Conservation (phyloP, 2,888 invertebrate genomes). For the Acanthacorydalis orientalis region DNA sequence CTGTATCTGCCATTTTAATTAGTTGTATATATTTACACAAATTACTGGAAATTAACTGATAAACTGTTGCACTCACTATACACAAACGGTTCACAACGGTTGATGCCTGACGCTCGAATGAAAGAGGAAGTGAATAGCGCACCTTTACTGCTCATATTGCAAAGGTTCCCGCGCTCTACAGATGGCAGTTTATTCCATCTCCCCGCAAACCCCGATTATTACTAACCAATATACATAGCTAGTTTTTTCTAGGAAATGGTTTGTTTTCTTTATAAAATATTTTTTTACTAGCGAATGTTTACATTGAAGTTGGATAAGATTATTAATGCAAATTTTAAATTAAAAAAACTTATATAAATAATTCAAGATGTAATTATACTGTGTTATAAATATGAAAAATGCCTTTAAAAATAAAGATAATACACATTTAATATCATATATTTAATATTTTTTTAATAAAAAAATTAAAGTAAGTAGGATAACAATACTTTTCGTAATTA, state of each 20-base stretch:
- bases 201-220: neutral
- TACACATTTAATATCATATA: too few species aligned
- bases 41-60: slow-evolving; percentile 9
- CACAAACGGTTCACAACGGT: slow-evolving; percentile 6
- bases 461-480: too few species aligned
- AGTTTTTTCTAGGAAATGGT: neutral
- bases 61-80: slow-evolving; percentile 7
- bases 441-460: too few species aligned
- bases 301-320: too few species aligned
- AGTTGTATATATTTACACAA: slow-evolving; percentile 9
- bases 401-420: too few species aligned
- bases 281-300: too few species aligned
- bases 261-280: neutral
- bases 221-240: neutral
- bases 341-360: too few species aligned
- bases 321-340: too few species aligned
- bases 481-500: too few species aligned
- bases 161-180: slow-evolving; percentile 11
- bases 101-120: slow-evolving; percentile 12
- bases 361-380: too few species aligned
- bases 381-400: too few species aligned
- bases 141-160: neutral
- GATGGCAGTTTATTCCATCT: slow-evolving; percentile 11
- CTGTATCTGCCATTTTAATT: slow-evolving; percentile 44
- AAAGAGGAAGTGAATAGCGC: slow-evolving; percentile 9